Evolutionary conservation across 2,113 vertebrate species (phyloP), one percentile per base, ranked within the genome.

Genomic region (Notarius lentiginosus): DNA sequence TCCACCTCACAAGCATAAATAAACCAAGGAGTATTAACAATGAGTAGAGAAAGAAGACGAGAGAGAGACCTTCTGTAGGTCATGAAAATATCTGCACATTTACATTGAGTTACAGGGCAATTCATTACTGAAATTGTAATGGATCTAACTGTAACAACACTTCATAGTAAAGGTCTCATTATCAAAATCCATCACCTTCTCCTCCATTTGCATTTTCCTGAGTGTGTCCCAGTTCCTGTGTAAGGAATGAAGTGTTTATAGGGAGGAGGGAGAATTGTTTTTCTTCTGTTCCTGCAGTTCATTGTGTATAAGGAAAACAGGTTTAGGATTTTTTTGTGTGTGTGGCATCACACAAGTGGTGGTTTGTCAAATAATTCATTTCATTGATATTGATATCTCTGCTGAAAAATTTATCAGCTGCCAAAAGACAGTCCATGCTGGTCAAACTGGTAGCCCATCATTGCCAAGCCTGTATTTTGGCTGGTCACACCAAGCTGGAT

Each of bases 161-260:
- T 14, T 86, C 84, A 79, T 30, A 49, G 47, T 86, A 86, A 86
- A 86, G 84, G 76, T 86, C 76, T 86, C 61, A 80, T 86, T 51
- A 81, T 81, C 51, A 72, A 81, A 73, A 61, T 70, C 34, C n/a
- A 70, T 55, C 58, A 76, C 4, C 65, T 72, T 72, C 49, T 55
- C 2, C 63, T 68, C 65, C 11, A 70, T 86, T 86, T 81, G 79
- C 85, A 86, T 72, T 81, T 72, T 81, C 30, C n/a, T 60, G 65
- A 8, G 49, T 56, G 75, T 86, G 84, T 79, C 84, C 84, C 15
- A 86, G 84, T 80, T 86, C 76, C 30, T 56, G 30, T 5, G 11
- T 79, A 79, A 68, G 63, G 7, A 30, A 65, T 55, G 30, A 30
- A 27, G 20, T 41, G 10, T 30, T 30, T 68, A 20, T 49, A 34